Evolutionary conservation across 1,140 invertebrate species (phyloP), one percentile per base, ranked within the genome.

Genomic region (Planococcus citri): DNA sequence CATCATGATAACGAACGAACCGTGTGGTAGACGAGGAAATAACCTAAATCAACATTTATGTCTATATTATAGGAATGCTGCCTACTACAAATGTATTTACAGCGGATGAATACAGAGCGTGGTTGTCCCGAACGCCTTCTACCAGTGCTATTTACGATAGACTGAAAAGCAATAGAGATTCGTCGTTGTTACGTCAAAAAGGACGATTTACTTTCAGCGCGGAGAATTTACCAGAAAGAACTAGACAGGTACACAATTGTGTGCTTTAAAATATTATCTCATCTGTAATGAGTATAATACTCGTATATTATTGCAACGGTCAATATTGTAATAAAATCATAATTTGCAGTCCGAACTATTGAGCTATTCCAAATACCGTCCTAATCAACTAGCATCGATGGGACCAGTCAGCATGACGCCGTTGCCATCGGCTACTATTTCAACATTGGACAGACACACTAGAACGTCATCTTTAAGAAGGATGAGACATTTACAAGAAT

Each of bases 61-160:
- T 51, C 2, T 51, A 51, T 51, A n/a, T 20, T 14, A n/a, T 64
- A 64, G 60, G 60, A 58, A 72, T 83, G 83, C 83, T 71, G 10
- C 60, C 60, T 22, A 86, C 86, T 73, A 83, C 86, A 37, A 85
- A 85, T 79, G 88, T 94, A 76, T 93, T 93, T 79, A 91, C 91
- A 73, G 89, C 90, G 73, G 91, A 93, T 78, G 92, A 95, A 77
- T 95, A 94, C 75, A 84, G 90, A 70, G 88, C 91, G 60, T 95
- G 92, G 92, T 76, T 95, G 73, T 87, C 88, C 70, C 82, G 93
- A 61, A 92, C 92, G 1, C 92, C 93, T 9, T 94, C 91, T 57
- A 94, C 92, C 27, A 92, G 90, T 72, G 93, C 93, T 60, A 88
- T 95, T 73, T 94, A 94, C 77, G 92, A 95, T 76, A 88, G 91